A percentile compares a stretch with the other conserved stretches of the same genome.
phyloP scores from a whole-genome alignment of 2,113 vertebrate species.

The Carollia perspicillata region DNA sequence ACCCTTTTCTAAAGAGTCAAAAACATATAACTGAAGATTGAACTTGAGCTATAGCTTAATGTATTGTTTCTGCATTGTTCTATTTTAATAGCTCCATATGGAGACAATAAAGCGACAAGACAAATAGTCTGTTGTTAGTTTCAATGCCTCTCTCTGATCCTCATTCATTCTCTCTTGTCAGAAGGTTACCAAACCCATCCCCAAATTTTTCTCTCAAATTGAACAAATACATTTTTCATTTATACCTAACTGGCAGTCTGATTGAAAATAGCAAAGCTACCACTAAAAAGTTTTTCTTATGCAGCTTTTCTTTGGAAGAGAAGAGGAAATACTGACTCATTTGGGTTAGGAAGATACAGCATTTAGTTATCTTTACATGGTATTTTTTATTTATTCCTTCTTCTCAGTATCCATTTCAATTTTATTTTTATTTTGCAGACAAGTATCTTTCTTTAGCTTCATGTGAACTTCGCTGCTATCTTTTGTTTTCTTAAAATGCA shows the following conservation, averaged over 20 bases:
- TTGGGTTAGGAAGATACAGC: conserved; percentile 21
- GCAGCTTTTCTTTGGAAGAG: not conserved
- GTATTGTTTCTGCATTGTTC: not conserved
- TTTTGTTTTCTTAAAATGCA: not conserved
- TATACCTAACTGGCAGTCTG: conserved; percentile 20
- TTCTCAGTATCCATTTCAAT: not conserved
- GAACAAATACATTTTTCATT: conserved; percentile 58
- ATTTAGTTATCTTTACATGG: not conserved
- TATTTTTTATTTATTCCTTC: not conserved
- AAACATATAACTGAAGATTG: not conserved
- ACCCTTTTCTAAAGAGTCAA: not conserved
- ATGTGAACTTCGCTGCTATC: not conserved
- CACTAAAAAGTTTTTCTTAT: not conserved
- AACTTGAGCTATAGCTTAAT: not conserved
- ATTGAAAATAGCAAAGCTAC: conserved; percentile 12
- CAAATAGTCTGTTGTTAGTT: conserved; percentile 45
- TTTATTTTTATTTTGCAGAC: conserved; percentile 1
- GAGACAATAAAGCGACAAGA: conserved; percentile 44
- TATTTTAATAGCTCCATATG: conserved; percentile 47
- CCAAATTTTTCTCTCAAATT: conserved; percentile 11
- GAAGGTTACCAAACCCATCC: not conserved
- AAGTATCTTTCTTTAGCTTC: not conserved
- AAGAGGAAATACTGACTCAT: conserved; percentile 16
- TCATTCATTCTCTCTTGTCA: conserved; percentile 64
- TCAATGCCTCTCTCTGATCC: conserved; percentile 21